Conservation (phyloP, 2,797 vertebrate genomes). For the Poeciliopsis infans region DNA sequence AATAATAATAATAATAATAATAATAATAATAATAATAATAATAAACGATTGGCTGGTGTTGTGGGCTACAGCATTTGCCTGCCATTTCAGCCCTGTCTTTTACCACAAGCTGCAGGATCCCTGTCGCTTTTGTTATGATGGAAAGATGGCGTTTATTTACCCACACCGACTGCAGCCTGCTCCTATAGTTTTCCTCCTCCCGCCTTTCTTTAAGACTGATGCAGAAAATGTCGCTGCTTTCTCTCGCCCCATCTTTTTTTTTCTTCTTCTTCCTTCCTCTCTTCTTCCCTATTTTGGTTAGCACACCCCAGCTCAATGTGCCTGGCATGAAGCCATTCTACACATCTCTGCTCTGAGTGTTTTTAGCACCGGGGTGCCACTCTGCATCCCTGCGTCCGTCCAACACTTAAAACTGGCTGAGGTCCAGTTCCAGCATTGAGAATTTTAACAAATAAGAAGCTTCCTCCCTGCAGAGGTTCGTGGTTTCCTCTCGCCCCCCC, state of each 20-base stretch:
- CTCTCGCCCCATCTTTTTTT: neutral
- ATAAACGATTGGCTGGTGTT: slow-evolving; percentile 38
- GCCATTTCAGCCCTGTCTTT: slow-evolving; percentile 59
- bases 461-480: slow-evolving; percentile 60
- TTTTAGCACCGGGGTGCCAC: slow-evolving; percentile 58
- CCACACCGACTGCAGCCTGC: slow-evolving; percentile 67
- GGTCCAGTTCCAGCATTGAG: slow-evolving; percentile 81
- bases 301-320: slow-evolving; percentile 47
- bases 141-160: slow-evolving; percentile 84
- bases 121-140: slow-evolving; percentile 81
- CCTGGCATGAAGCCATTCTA: slow-evolving; percentile 43
- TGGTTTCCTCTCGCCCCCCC: slow-evolving; percentile 26
- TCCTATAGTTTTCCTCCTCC: slow-evolving; percentile 12
- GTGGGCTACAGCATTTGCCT: slow-evolving; percentile 57
- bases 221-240: slow-evolving; percentile 47
- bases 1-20: slow-evolving; percentile 60
- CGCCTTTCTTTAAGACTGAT: slow-evolving; percentile 49
- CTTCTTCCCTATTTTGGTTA: slow-evolving; percentile 49
- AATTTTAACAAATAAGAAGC: slow-evolving; percentile 70
- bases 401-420: slow-evolving; percentile 73
- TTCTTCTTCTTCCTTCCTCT: neutral
- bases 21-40: slow-evolving; percentile 57
- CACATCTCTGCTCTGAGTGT: slow-evolving; percentile 55
- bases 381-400: slow-evolving; percentile 80
- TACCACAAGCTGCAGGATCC: slow-evolving; percentile 66